Evolutionary conservation across 2,888 invertebrate species (phyloP), one percentile per base, ranked within the genome.

Genomic region (Falcaria lacertinaria): DNA sequence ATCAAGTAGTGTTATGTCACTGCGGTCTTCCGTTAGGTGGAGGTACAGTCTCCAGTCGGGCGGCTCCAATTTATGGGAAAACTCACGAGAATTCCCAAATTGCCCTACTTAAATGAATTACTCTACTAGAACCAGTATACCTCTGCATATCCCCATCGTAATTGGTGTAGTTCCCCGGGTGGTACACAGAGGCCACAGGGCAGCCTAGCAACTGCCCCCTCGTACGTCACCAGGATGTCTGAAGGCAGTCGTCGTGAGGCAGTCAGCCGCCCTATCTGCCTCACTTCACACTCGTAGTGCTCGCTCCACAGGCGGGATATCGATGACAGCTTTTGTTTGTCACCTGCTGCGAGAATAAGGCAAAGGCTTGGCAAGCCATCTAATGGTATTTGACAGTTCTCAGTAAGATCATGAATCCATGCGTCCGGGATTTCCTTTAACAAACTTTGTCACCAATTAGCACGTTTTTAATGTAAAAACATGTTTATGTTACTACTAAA

Each of bases 261-360:
- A 5, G 81, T 83, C 38, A 89, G 49, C 36, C 56, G 64, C 34
- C 34, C 36, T 8, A 50, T n/a, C 4, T 76, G 74, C 11, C 63
- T 59, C 14, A 69, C 60, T 19, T 90, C 67, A 58, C 92, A 92
- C 2, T 75, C 49, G 60, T 92, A 91, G 68, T 92, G 91, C 8
- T 83, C 69, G 0, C 81, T 57, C 92, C 92, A 93, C 40, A 51
- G 48, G 2, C 44, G 15, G 0, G 64, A 52, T 13, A 67, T 50
- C 0, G 37, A 40, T 1, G 43, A 35, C 2, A 72, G 42, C 39
- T 67, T 72, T 7, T 28, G 37, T 41, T 52, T 59, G 38, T 75
- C 61, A 2, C 62, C 63, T 44, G 59, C 74, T 64, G 48, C n/a
- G n/a, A 37, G 53, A 5, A 14, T 5, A 13, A 33, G 13, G 19